Evolutionary conservation across 2,113 vertebrate genomes (phyloP), one percentile per base, ranked within the genome.

Genomic region (Microcebus griseorufus): DNA sequence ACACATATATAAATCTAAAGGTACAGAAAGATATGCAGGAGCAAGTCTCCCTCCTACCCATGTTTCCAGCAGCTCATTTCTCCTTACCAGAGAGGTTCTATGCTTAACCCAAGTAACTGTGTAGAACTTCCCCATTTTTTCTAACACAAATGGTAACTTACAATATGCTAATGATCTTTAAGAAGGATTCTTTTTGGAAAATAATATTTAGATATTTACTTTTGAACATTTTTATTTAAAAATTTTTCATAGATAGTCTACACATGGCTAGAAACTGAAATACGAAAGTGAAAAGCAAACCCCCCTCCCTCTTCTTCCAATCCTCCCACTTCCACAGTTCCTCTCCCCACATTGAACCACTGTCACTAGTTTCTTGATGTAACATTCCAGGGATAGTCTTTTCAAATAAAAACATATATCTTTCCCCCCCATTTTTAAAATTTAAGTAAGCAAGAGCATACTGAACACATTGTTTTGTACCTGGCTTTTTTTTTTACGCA

Each of bases 121-220:
- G 34, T 80, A 90, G 65, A n/a, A 23, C 45, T 27, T 37, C 25
- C 48, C 45, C 53, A n/a, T 39, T 64, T 83, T 83, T 88, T 70
- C 72, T 95, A 11, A 83, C 83, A 60, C 22, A 83, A 88, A 95
- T 65, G 13, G 16, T 64, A 88, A 94, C 22, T 91, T 20, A 79
- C 14, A 80, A 13, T 62, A 72, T 39, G 25, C 25, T 67, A n/a
- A 23, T 96, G 55, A 95, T 53, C 23, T 83, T 83, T 87, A 72
- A 94, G 55, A 96, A 60, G 27, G 55, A 84, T 64, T 70, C 53
- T 91, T 64, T 82, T 76, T 73, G 11, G 45, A 96, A 96, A 84
- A 58, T 88, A 93, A 72, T 84, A 84, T 90, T 72, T 58, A 88
- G 25, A 65, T 83, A 20, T 62, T 90, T 93, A 87, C 64, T 88